Percentiles rank a stretch among this genome's conserved stretches.
Evolutionary conservation across 2,888 invertebrate species (phyloP).

Genomic region (Caenorhabditis becei): DNA sequence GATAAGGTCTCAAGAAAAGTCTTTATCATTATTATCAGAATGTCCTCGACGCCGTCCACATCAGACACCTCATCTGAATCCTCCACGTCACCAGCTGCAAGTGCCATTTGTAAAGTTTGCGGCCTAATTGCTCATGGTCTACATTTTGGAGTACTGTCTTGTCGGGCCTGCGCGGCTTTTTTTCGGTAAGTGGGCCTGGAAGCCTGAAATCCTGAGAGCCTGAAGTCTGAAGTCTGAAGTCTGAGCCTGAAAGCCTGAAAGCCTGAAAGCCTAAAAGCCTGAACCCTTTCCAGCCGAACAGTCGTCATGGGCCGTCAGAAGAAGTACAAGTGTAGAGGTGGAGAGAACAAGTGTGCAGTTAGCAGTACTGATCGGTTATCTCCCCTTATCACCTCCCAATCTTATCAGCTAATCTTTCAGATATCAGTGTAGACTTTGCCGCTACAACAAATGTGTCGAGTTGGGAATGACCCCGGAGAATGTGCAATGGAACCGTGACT

Average conservation of each 20-base stretch:
- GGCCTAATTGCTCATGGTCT: slow-evolving; percentile 35
- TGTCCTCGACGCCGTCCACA: slow-evolving; percentile 38
- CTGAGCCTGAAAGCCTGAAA: no score
- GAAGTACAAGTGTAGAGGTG: slow-evolving; percentile 62
- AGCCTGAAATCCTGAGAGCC: neutral
- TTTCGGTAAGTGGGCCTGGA: slow-evolving; percentile 20
- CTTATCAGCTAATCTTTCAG: slow-evolving; percentile 11
- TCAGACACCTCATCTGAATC: slow-evolving; percentile 44
- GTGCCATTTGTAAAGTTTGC: slow-evolving; percentile 40
- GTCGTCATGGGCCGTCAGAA: slow-evolving; percentile 52
- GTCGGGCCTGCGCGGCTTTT: slow-evolving; percentile 55
- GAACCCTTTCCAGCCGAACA: slow-evolving; percentile 64
- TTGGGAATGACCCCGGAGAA: slow-evolving; percentile 68
- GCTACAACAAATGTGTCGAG: slow-evolving; percentile 62
- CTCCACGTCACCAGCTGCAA: slow-evolving; percentile 28
- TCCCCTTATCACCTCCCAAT: no score
- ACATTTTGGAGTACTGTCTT: slow-evolving; percentile 52
- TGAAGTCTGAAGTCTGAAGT: neutral
- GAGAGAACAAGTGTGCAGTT: slow-evolving; percentile 48
- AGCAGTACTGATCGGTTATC: slow-evolving; percentile 33
- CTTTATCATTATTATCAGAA: neutral
- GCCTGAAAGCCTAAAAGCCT: no score
- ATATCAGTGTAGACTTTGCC: slow-evolving; percentile 61
- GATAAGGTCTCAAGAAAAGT: no score
- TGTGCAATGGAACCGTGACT: slow-evolving; percentile 67